A percentile compares a stretch with the other conserved stretches of the same genome.
Conservation (phyloP, 92 coral and sea anemone genomes). For the Isaurus tuberculatus region DNA sequence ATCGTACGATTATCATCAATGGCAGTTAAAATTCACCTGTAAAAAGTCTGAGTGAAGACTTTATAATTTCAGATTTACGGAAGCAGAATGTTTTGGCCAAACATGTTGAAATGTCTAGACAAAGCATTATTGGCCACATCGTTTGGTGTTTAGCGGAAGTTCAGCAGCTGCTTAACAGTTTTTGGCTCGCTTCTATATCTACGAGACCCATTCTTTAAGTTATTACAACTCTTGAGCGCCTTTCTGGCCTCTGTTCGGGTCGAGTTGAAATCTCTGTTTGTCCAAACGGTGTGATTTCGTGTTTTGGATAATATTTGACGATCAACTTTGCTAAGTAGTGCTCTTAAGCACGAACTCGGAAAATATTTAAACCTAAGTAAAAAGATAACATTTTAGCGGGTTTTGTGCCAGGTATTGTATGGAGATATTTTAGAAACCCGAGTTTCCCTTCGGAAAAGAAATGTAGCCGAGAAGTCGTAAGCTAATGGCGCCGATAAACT, state of each 20-base stretch:
- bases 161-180: not conserved
- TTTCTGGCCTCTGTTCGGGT: not conserved
- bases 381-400: no score
- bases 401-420: not conserved
- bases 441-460: not conserved
- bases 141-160: constrained; percentile 1
- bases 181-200: not conserved
- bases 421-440: not conserved
- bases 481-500: not conserved
- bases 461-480: not conserved
- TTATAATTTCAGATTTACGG: not conserved
- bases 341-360: not conserved
- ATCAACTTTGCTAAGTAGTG: not conserved
- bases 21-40: not conserved
- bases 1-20: not conserved
- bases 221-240: not conserved
- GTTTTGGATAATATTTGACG: constrained; percentile 14
- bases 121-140: not conserved
- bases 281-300: constrained; percentile 2
- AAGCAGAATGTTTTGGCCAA: not conserved
- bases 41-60: not conserved
- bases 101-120: constrained; percentile 28
- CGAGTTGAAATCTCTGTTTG: constrained; percentile 1
- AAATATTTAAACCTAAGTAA: not conserved
- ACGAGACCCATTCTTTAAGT: not conserved